Conservation (phyloP, 2,888 invertebrate genomes). For the Pyrrhia umbra region DNA sequence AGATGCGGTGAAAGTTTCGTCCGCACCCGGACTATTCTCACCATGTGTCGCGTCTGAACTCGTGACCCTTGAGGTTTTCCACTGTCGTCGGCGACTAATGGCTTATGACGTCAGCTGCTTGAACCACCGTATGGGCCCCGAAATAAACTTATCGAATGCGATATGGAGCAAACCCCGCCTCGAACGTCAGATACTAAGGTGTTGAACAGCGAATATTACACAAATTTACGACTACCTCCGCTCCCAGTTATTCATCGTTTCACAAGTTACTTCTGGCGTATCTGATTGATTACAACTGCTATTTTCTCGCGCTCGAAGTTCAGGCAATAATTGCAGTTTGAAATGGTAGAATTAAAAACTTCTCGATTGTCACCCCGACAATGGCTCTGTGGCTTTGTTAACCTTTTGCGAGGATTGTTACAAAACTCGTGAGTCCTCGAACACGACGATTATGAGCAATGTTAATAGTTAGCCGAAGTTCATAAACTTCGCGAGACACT, state of each 20-base stretch:
- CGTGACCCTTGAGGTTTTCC: constrained; percentile 83
- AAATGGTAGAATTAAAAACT: constrained; percentile 67
- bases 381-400: constrained; percentile 67
- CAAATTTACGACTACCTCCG: constrained; percentile 26
- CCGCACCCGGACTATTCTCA: constrained; percentile 79
- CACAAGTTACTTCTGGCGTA: constrained; percentile 16
- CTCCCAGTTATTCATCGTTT: constrained; percentile 12
- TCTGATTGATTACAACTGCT: constrained; percentile 39
- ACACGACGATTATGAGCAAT: constrained; percentile 71
- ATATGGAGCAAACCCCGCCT: constrained; percentile 27
- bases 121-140: constrained; percentile 55
- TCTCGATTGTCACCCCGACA: constrained; percentile 67
- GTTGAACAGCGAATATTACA: constrained; percentile 22
- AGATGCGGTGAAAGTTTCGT: constrained; percentile 79
- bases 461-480: constrained; percentile 67
- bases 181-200: constrained; percentile 17
- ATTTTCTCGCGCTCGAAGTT: constrained; percentile 46
- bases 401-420: constrained; percentile 66
- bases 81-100: constrained; percentile 80
- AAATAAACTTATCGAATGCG: constrained; percentile 69
- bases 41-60: constrained; percentile 82
- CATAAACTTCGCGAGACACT: constrained; percentile 57
- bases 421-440: constrained; percentile 61
- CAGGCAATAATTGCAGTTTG: constrained; percentile 55
- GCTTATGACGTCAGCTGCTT: constrained; percentile 77